phyloP scores from a whole-genome alignment of 2,888 invertebrate species.

The Alsophila aescularia region DNA sequence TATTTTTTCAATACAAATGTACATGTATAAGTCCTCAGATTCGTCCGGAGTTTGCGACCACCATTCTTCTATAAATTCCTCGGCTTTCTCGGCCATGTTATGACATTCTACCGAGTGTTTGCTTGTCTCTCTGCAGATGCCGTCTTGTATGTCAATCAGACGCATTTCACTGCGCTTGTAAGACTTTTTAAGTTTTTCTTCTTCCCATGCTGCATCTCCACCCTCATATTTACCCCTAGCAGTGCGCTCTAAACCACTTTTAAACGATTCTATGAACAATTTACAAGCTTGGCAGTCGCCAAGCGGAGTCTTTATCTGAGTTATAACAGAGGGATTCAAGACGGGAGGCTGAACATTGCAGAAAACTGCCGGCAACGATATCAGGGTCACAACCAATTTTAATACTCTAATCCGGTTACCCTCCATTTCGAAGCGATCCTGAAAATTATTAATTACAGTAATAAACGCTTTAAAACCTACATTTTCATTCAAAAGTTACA shows the following conservation, averaged over 20 bases:
- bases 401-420: conserved; percentile 32
- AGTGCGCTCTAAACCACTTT: conserved; percentile 92
- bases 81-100: conserved; percentile 92
- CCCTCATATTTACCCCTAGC: conserved; percentile 95
- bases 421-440: conserved; percentile 53
- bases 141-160: conserved; percentile 95
- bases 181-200: conserved; percentile 91
- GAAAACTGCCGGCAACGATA: conserved; percentile 45
- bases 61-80: conserved; percentile 93
- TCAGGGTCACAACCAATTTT: conserved; percentile 37
- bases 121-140: conserved; percentile 90
- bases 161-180: conserved; percentile 95
- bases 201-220: conserved; percentile 97
- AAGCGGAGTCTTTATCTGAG: conserved; percentile 75
- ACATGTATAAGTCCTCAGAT: conserved; percentile 74
- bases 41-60: conserved; percentile 87
- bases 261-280: conserved; percentile 89
- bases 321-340: conserved; percentile 59
- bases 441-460: conserved; percentile 44
- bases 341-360: conserved; percentile 55
- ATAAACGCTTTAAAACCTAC: conserved; percentile 14
- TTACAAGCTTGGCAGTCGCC: conserved; percentile 93
- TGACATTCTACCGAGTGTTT: conserved; percentile 92
- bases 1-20: conserved; percentile 91
- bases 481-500: conserved; percentile 43